Percentiles rank a stretch among this genome's conserved stretches.
Conservation (phyloP, 2,113 vertebrate genomes). For the Prionailurus bengalensis region DNA sequence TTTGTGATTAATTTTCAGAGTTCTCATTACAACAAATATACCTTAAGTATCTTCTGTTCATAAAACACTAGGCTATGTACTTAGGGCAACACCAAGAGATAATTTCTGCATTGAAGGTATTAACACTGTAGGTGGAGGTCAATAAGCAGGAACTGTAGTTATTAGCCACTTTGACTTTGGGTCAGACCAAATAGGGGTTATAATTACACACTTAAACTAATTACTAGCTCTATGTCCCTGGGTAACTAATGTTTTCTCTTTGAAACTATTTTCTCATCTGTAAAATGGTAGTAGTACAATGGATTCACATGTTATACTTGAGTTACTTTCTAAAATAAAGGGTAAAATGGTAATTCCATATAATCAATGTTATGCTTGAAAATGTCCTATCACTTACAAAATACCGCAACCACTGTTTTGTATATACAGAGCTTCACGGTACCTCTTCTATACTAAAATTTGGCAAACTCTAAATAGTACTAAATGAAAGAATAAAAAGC, state of each 20-base stretch:
- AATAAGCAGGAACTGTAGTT: neutral
- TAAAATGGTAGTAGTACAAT: slow-evolving; percentile 5
- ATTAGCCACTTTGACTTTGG: neutral
- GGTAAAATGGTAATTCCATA: neutral
- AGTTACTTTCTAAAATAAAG: slow-evolving; percentile 39
- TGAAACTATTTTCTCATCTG: neutral
- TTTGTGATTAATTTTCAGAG: neutral
- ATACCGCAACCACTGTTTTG: neutral
- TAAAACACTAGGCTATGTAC: neutral
- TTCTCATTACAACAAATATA: neutral
- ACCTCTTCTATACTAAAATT: neutral
- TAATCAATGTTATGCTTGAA: neutral
- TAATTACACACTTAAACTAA: neutral
- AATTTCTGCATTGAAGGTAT: neutral
- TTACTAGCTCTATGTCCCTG: neutral
- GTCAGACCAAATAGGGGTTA: neutral
- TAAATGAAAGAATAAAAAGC: neutral
- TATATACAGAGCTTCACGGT: neutral
- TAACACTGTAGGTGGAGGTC: neutral
- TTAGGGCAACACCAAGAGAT: neutral
- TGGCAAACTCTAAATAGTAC: neutral
- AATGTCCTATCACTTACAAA: neutral
- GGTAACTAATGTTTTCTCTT: neutral
- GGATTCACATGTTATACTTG: neutral
- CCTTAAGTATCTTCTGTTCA: neutral